These are phyloP conservation scores for Drosophila testacea DNA, from an alignment of 2,888 invertebrate genomes.

Conservation along the genomic window DNA sequence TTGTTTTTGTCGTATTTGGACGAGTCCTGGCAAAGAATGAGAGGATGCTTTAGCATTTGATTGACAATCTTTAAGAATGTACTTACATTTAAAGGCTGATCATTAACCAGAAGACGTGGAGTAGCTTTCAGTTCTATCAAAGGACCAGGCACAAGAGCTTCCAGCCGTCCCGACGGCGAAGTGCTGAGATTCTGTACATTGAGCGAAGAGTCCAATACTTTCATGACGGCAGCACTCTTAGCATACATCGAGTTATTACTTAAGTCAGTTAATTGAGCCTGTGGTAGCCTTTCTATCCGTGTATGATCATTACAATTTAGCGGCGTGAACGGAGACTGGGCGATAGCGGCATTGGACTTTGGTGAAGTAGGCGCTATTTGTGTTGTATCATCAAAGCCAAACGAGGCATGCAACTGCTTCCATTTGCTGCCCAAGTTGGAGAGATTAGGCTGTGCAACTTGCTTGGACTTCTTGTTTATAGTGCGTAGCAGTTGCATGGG, in stretches of 20 bases:
- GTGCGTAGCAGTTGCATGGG: slow-evolving; percentile 80
- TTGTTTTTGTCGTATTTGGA: slow-evolving; percentile 26
- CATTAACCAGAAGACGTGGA: slow-evolving; percentile 57
- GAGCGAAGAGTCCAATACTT: slow-evolving; percentile 78
- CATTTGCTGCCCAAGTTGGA: slow-evolving; percentile 75
- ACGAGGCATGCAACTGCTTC: slow-evolving; percentile 77
- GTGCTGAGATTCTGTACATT: slow-evolving; percentile 82
- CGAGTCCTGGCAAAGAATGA: slow-evolving; percentile 34
- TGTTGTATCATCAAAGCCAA: slow-evolving; percentile 61
- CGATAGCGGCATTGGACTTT: slow-evolving; percentile 6
- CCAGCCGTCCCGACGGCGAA: slow-evolving; percentile 84
- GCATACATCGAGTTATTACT: slow-evolving; percentile 48
- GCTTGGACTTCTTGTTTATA: slow-evolving; percentile 67
- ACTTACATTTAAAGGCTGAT: slow-evolving; percentile 50
- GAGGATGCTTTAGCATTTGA: background rate
- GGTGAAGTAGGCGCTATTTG: slow-evolving; percentile 20
- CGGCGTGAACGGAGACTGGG: slow-evolving; percentile 65
- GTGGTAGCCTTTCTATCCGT: slow-evolving; percentile 58
- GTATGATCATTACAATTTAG: slow-evolving; percentile 76
- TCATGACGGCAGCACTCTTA: slow-evolving; percentile 75
- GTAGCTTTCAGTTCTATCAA: slow-evolving; percentile 12
- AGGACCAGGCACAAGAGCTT: slow-evolving; percentile 72
- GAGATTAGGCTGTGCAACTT: slow-evolving; percentile 48
- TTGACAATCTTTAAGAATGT: no score
- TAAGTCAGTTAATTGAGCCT: slow-evolving; percentile 23